These are phyloP conservation scores for Ostrea edulis DNA, from an alignment of 1,140 invertebrate species.

Conservation along the genomic window DNA sequence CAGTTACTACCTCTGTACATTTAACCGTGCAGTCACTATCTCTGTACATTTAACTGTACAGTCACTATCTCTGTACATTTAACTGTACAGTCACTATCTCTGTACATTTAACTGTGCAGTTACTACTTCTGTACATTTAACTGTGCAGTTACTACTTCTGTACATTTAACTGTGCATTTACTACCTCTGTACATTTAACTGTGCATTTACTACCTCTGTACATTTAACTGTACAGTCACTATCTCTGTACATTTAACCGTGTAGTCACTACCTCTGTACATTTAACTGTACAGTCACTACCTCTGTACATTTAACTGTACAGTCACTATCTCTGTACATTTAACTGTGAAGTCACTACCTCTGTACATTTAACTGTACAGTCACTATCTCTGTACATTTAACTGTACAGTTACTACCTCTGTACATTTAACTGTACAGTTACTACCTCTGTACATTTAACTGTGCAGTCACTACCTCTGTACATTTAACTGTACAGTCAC, in stretches of 20 bases:
- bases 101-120: too few species aligned
- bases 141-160: too few species aligned
- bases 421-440: too few species aligned
- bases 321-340: constrained; percentile 20
- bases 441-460: constrained; percentile 23
- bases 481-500: too few species aligned
- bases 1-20: constrained; percentile 1
- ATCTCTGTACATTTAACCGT: constrained; percentile 25
- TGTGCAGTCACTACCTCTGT: too few species aligned
- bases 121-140: constrained; percentile 21
- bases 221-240: too few species aligned
- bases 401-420: too few species aligned
- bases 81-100: too few species aligned
- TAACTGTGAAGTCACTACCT: too few species aligned
- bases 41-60: constrained; percentile 33
- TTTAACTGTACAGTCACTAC: too few species aligned
- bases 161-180: too few species aligned
- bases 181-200: constrained; percentile 23
- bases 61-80: constrained; percentile 20
- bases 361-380: constrained; percentile 36
- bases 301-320: constrained; percentile 29
- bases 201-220: background rate
- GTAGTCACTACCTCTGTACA: background rate
- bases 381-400: constrained; percentile 20
- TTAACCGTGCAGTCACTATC: too few species aligned